phyloP scores from a whole-genome alignment of 2,888 invertebrate species.

The Cylindroiulus punctatus region DNA sequence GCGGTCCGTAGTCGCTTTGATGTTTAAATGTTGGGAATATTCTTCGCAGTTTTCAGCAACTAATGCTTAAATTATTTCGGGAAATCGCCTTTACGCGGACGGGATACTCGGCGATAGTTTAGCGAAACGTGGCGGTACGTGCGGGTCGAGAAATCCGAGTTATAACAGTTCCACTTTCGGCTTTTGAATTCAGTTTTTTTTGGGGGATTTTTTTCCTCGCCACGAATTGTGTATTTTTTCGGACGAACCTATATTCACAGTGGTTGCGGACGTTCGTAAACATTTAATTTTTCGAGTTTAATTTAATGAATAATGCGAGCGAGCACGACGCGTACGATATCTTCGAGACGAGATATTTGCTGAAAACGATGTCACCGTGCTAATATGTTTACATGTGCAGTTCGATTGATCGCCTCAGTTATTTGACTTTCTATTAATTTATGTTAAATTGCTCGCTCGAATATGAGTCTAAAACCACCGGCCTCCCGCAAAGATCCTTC shows the following conservation, averaged over 20 bases:
- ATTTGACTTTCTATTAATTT: constrained; percentile 34
- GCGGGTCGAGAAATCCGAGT: background rate
- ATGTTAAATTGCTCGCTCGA: constrained; percentile 27
- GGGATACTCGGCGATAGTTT: background rate
- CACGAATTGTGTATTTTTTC: constrained; percentile 30
- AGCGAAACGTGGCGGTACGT: background rate
- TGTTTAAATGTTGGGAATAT: constrained; percentile 29
- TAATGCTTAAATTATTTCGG: background rate
- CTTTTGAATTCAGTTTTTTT: constrained; percentile 42
- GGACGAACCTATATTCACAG: background rate
- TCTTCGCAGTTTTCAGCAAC: background rate
- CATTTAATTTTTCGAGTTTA: background rate
- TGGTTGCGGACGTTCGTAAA: background rate
- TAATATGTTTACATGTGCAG: constrained; percentile 22
- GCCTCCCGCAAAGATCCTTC: constrained; percentile 52
- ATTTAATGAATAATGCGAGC: background rate
- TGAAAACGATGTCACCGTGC: constrained; percentile 29
- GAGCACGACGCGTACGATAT: background rate
- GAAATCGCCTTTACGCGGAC: background rate
- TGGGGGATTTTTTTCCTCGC: background rate
- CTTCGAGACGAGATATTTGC: background rate
- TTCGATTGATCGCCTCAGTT: background rate
- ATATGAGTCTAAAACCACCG: constrained; percentile 54
- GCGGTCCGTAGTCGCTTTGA: background rate
- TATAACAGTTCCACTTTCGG: constrained; percentile 1